Conservation (phyloP, 1,140 invertebrate species). For the Pollicipes pollicipes region DNA sequence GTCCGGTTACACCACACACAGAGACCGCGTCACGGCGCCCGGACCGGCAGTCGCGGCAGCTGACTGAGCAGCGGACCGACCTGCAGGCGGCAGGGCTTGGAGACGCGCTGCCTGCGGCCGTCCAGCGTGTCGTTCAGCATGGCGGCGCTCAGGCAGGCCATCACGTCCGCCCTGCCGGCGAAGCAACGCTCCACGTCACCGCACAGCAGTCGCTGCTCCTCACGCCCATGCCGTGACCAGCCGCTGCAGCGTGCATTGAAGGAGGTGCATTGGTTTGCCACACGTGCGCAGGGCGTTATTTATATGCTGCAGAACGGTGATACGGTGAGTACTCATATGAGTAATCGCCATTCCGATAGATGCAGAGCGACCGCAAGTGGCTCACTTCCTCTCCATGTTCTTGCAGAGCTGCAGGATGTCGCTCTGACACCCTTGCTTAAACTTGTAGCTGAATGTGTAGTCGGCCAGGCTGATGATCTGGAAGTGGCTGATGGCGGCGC, state of each 20-base stretch:
- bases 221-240: no score
- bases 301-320: no score
- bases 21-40: no score
- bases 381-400: conserved; percentile 33
- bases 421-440: conserved; percentile 78
- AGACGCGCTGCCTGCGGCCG: background rate
- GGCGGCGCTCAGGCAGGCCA: background rate
- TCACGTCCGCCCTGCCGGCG: background rate
- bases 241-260: no score
- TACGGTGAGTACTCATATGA: no score
- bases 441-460: conserved; percentile 85
- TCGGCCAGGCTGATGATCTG: conserved; percentile 82
- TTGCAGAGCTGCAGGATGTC: conserved; percentile 38
- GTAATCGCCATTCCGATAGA: no score
- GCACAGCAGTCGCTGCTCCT: no score
- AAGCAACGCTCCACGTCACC: no score
- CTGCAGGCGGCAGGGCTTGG: background rate
- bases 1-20: no score
- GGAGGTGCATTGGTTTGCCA: no score
- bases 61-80: background rate
- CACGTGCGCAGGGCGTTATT: no score
- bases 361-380: conserved; percentile 4
- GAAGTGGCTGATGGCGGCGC: conserved; percentile 28
- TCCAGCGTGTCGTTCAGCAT: background rate
- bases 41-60: no score